A percentile compares a stretch with the other conserved stretches of the same genome.
Conservation (phyloP, 2,888 invertebrate genomes). For the Agrypnus murinus region DNA sequence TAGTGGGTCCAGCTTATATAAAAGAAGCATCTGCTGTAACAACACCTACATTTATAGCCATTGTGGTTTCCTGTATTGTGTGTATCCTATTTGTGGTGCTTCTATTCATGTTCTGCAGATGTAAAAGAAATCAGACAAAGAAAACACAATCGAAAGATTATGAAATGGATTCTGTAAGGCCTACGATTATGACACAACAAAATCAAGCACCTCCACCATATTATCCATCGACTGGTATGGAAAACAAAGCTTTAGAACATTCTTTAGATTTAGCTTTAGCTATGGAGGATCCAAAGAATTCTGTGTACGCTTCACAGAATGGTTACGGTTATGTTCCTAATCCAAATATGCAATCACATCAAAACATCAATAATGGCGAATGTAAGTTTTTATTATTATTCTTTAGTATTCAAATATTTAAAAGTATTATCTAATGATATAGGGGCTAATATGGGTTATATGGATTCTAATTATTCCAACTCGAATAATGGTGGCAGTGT, state of each 20-base stretch:
- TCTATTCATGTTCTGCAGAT: constrained; percentile 88
- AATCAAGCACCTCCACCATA: constrained; percentile 92
- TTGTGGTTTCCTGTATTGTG: constrained; percentile 87
- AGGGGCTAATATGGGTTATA: constrained; percentile 93
- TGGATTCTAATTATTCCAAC: constrained; percentile 94
- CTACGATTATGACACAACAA: constrained; percentile 89
- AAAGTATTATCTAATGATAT: neutral
- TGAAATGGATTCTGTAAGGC: constrained; percentile 91
- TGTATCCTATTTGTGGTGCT: constrained; percentile 85
- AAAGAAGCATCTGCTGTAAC: constrained; percentile 85
- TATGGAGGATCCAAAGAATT: constrained; percentile 90
- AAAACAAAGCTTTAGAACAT: constrained; percentile 93
- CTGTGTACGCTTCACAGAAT: constrained; percentile 87
- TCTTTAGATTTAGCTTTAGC: constrained; percentile 89
- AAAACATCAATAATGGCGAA: constrained; percentile 85
- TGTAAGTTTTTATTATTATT: no score
- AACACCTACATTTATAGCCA: constrained; percentile 85
- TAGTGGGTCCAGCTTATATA: constrained; percentile 88
- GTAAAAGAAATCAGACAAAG: constrained; percentile 86
- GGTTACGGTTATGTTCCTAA: constrained; percentile 88
- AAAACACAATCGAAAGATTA: constrained; percentile 92
- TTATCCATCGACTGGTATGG: constrained; percentile 90
- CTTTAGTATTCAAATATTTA: no score
- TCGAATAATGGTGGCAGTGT: constrained; percentile 97
- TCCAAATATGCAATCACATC: constrained; percentile 78